Conservation (phyloP, 2,113 vertebrate species). For the Tragelaphus imberbis region DNA sequence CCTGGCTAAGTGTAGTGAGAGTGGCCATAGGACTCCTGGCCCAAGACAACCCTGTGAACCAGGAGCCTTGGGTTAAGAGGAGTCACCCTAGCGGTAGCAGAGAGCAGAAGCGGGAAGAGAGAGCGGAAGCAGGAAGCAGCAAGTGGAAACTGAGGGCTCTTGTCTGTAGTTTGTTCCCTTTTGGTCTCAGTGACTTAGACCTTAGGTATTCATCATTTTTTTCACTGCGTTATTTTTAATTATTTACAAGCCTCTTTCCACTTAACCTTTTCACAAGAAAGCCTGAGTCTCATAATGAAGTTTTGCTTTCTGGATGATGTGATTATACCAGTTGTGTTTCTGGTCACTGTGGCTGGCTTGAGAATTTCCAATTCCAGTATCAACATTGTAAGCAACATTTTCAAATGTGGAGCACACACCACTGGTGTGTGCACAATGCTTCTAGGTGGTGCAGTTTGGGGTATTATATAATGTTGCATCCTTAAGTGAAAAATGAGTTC, state of each 20-base stretch:
- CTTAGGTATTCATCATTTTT: no score
- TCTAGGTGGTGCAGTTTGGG: not conserved
- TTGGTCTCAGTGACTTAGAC: not conserved
- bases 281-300: not conserved
- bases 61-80: not conserved
- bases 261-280: not conserved
- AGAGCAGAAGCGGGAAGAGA: not conserved
- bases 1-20: no score
- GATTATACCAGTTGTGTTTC: not conserved
- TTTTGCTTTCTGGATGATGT: not conserved
- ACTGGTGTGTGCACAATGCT: not conserved
- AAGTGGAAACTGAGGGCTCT: not conserved
- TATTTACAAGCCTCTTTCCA: not conserved
- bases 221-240: not conserved
- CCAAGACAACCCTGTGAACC: not conserved
- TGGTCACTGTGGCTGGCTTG: not conserved
- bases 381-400: accelerated
- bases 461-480: not conserved
- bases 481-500: not conserved
- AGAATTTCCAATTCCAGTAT: not conserved
- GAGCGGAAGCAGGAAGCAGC: no score
- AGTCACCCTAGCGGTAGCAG: not conserved
- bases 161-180: no score
- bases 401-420: not conserved
- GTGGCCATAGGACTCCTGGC: not conserved